phyloP scores from a whole-genome alignment of 2,797 vertebrate genomes.

The Sphenodon punctatus region DNA sequence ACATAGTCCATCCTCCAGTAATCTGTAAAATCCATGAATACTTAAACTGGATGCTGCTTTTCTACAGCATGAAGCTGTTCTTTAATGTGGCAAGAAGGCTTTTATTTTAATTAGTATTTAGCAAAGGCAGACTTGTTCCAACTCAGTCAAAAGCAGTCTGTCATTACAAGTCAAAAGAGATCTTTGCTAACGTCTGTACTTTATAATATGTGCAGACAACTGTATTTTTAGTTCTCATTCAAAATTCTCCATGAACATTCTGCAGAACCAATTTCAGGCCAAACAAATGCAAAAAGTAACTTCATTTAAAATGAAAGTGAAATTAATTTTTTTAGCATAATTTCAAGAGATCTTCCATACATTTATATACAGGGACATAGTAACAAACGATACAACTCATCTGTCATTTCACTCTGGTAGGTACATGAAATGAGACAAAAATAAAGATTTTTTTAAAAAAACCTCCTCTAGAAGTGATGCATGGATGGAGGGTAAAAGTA shows the following conservation, averaged over 20 bases:
- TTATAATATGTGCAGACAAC: fast-evolving
- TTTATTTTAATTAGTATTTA: not conserved
- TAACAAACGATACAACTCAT: fast-evolving
- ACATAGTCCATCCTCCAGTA: not conserved
- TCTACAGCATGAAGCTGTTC: not conserved
- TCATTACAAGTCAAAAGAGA: not conserved
- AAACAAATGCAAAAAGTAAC: not conserved
- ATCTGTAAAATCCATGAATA: not conserved
- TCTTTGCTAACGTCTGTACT: not conserved
- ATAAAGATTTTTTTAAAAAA: fast-evolving
- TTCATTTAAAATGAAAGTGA: too few species aligned
- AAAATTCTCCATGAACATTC: not conserved
- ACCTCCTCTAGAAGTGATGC: not conserved
- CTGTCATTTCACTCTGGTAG: fast-evolving
- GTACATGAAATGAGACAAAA: fast-evolving
- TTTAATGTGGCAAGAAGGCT: not conserved
- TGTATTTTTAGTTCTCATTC: not conserved
- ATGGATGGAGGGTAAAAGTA: not conserved
- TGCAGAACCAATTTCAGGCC: not conserved
- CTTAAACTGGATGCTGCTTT: not conserved
- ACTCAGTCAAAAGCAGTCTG: not conserved
- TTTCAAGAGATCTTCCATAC: too few species aligned
- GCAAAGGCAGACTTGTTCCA: not conserved
- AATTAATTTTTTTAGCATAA: too few species aligned
- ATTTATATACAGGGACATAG: not conserved